Base-by-base conservation (phyloP, 1,140 invertebrate genomes). In the Halesus radiatus region DNA sequence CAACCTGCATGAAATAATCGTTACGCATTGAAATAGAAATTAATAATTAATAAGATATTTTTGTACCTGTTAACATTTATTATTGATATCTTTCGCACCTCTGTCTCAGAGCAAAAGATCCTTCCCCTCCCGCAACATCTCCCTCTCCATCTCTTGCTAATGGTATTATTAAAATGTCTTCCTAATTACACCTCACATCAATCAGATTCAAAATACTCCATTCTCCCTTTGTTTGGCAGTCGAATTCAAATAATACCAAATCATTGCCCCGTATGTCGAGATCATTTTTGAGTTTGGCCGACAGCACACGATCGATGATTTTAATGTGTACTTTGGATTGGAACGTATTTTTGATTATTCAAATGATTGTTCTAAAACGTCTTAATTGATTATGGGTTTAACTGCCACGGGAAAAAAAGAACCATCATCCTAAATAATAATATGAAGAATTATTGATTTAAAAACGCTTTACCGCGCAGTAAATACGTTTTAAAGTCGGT, bases 181-280 rank as follows among this genome's bases (percentile, higher is more conserved):
- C 88, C 89, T 89, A 90, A 90, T 90, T 90, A 89, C 87, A 89
- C 88, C 86, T 88, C 85, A 88, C 89, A 90, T 90, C 89, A 89
- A 89, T 90, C 89, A 89, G 86, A 84, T 85, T 85, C 85, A 74
- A 81, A 83, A 83, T 79, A 79, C 79, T 83, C 76, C 79, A 76
- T 83, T 83, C 79, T 66, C 16, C 70, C 82, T 80, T 83, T 83
- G 82, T 83, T 83, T 83, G 80, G 76, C 82, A 81, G 80, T 81
- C 76, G 82, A 79, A 83, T 74, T 75, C 82, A 78, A 81, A 83
- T 80, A 75, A 80, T 81, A 81, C 82, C 76, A 76, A 83, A 83
- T 83, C 79, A 78, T 78, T 80, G 75, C 78, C 74, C 26, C 56
- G 54, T 29, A 26, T 18, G 52, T 37, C 18, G 22, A 70, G 52